Evolutionary conservation across 2,888 invertebrate genomes (phyloP), one percentile per base, ranked within the genome.

Genomic region (Hydroisotoma schaefferi): DNA sequence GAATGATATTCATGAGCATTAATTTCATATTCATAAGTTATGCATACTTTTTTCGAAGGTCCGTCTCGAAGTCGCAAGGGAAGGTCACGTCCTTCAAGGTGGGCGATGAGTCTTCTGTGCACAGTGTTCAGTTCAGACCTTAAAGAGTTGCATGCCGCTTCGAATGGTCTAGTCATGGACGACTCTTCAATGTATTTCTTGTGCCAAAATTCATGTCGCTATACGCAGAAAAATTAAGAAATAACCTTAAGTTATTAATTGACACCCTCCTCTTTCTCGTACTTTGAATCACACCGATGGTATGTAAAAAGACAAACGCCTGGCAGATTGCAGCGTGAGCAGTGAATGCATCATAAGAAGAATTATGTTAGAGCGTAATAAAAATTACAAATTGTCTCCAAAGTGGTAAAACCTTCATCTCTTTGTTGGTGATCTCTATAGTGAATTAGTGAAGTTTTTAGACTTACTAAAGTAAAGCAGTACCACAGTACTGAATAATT

Each of bases 51-150:
- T 61, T 74, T 73, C 22, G 74, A 74, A 38, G 74, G 74, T 51
- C 74, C 74, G 62, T 74, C 74, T 33, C 72, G 61, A 43, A 75
- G 71, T 51, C 74, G 64, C 27, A 73, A 57, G 26, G 73, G 73
- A 47, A 73, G 59, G 59, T 73, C 73, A 49, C 73, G 62, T 55
- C 73, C 73, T 70, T 73, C 73, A 57, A 73, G 63, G 53, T 73
- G 72, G 47, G 73, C 73, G 49, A 75, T 61, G 29, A 75, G 71
- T 62, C 73, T 63, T 63, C 74, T 58, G 59, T 75, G 74, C 20
- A 74, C 71, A 23, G 73, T 67, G 58, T 75, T 74, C 55, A 75
- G 68, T 66, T 75, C 75, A 12, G 69, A 68, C 51, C 75, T 65
- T 33, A 74, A 65, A 25, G 71, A 68, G 29, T 70, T 69, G 63